phyloP scores from a whole-genome alignment of 2,797 vertebrate species.

The Coregonus suidteri region DNA sequence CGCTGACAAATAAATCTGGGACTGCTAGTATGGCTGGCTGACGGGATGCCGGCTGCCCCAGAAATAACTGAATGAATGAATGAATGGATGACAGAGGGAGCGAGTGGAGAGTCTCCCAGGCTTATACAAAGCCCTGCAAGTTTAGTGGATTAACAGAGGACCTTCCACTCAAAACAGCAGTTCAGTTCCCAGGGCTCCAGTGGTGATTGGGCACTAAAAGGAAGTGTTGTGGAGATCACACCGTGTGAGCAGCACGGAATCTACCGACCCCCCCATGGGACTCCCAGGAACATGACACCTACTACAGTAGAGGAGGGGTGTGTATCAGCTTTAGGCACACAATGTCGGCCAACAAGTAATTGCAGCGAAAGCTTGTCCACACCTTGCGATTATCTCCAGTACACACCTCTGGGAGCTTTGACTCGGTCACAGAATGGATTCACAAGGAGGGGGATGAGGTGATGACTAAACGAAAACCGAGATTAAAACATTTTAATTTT shows the following conservation, averaged over 20 bases:
- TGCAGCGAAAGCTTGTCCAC: neutral
- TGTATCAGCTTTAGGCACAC: neutral
- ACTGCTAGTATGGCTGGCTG: slow-evolving; percentile 14
- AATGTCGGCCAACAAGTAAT: neutral
- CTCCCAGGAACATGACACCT: neutral
- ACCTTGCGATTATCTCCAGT: neutral
- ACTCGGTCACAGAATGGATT: neutral
- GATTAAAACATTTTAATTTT: neutral
- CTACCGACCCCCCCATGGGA: slow-evolving; percentile 1
- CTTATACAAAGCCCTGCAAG: slow-evolving; percentile 19
- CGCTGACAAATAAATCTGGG: slow-evolving; percentile 26
- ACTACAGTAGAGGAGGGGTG: neutral
- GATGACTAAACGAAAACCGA: slow-evolving; percentile 1
- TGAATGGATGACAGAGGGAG: slow-evolving; percentile 4
- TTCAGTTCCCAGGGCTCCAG: slow-evolving; percentile 18
- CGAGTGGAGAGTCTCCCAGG: slow-evolving; percentile 22
- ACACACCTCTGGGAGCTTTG: neutral
- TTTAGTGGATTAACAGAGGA: slow-evolving; percentile 35
- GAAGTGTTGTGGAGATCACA: neutral
- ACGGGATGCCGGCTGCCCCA: neutral
- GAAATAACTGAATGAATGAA: slow-evolving; percentile 2
- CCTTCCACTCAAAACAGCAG: slow-evolving; percentile 28
- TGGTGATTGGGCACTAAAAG: slow-evolving; percentile 27
- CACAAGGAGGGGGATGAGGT: neutral
- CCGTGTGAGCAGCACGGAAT: slow-evolving; percentile 11